Evolutionary conservation across 2,797 vertebrate species (phyloP).

Genomic region (Leptodactylus fallax): DNA sequence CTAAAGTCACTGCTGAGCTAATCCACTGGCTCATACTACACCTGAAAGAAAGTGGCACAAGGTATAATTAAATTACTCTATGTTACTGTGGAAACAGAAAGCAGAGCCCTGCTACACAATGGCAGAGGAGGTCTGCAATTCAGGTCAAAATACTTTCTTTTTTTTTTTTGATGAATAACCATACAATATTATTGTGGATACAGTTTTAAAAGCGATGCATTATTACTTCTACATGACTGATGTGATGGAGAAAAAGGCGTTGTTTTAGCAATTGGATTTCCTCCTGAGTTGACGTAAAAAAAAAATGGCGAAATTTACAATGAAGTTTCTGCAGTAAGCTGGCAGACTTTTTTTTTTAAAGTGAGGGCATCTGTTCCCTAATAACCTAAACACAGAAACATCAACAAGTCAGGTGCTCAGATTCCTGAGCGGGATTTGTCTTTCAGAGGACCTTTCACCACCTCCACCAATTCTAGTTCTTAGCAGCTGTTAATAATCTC

Average conservation of each 20-base stretch:
- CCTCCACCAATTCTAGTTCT: too few relatives aligned
- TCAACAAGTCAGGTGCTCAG: too few relatives aligned
- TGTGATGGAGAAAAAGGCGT: not conserved
- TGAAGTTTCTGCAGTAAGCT: not conserved
- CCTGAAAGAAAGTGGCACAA: slow-evolving; percentile 40
- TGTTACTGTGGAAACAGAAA: slow-evolving; percentile 51
- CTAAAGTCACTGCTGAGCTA: slow-evolving; percentile 54
- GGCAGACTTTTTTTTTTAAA: too few relatives aligned
- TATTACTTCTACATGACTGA: not conserved
- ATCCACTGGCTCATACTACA: slow-evolving; percentile 41
- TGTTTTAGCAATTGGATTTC: not conserved
- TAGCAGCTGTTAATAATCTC: too few relatives aligned
- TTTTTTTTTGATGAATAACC: slow-evolving; percentile 16
- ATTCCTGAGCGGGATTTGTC: too few relatives aligned
- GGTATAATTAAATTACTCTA: slow-evolving; percentile 47
- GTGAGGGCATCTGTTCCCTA: too few relatives aligned
- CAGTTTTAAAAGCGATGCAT: not conserved
- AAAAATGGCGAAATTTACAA: not conserved
- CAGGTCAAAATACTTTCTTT: slow-evolving; percentile 34
- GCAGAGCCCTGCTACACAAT: slow-evolving; percentile 22
- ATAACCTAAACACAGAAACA: too few relatives aligned
- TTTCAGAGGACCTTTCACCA: too few relatives aligned
- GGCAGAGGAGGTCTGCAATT: slow-evolving; percentile 16
- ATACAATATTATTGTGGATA: slow-evolving; percentile 23
- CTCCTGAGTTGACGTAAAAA: not conserved